Base-by-base conservation (phyloP, 2,113 vertebrate genomes). In the Reinhardtius hippoglossoides region DNA sequence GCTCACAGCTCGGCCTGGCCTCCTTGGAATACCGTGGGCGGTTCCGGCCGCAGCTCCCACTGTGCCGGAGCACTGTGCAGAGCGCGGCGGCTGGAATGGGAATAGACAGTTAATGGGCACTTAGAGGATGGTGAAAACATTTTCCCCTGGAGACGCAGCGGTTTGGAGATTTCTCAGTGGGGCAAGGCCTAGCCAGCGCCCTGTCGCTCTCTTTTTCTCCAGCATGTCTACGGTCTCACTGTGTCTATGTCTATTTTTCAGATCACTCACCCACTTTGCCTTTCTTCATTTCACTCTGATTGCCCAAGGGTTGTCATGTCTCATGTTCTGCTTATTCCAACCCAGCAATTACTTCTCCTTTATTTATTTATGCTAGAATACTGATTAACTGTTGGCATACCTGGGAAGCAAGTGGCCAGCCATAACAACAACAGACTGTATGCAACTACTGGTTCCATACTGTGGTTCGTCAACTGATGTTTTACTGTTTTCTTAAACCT, bases 41-140 rank as follows among this genome's bases (percentile, higher is more conserved):
- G 89, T 81, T 88, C 79, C 16, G 58, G 80, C 88, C 91, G 77
- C 88, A 82, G 66, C 78, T 89, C 85, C 89, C 83, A 84, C 87
- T 87, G 85, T 71, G 89, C 76, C 35, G 15, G 56, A 86, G 87
- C 70, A 79, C 27, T 46, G 80, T 59, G 83, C 70, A 55, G 79
- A 87, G 79, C 63, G 16, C 16, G 73, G 16, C 16, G 73, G 76
- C 85, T 91, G 83, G 85, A 92, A 91, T 88, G 90, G 88, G 91
- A 93, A 92, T 85, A 91, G 87, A 88, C 88, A 83, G 91, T 89
- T 93, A 93, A 95, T 92, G 90, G 92, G 88, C 88, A 92, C 91
- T 94, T 93, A 90, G 78, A 87, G 82, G 76, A 87, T 87, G 87
- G 85, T 81, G 67, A 89, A 93, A 91, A 89, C 82, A 91, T 90